Conservation (phyloP, 2,113 vertebrate species). For the human (Homo sapiens) region GRCh38 chr3:33546501-33547000, state of each 20-base stretch:
- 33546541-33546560: background rate
- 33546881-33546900: background rate
- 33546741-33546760: background rate
- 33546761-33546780: background rate
- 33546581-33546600: background rate
- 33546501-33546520: background rate
- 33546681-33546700: background rate
- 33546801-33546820: background rate
- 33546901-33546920: background rate
- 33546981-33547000: background rate
- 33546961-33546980: background rate
- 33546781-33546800: background rate
- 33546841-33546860: background rate
- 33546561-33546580: background rate
- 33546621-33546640: background rate
- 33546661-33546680: background rate
- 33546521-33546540: background rate
- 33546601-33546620: background rate
- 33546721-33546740: background rate
- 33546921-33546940: background rate
- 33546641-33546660: background rate
- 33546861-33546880: background rate
- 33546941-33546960: background rate
- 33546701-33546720: background rate
- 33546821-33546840: background rate